These are phyloP conservation scores for Bujurquina vittata DNA, from an alignment of 2,113 vertebrate genomes.

Conservation along the genomic window DNA sequence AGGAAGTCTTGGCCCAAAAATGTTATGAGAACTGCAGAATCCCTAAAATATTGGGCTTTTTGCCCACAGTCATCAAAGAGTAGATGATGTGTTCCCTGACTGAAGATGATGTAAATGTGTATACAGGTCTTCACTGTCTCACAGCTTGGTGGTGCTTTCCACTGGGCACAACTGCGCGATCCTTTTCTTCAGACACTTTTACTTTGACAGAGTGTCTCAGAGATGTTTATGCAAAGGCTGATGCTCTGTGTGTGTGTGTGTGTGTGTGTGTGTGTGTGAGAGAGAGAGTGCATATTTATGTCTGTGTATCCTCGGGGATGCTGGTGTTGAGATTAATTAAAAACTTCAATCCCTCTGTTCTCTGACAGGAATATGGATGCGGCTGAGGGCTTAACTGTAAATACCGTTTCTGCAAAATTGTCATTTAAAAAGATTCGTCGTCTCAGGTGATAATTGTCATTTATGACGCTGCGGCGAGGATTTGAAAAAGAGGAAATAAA, in stretches of 20 bases:
- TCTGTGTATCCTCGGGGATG: not conserved
- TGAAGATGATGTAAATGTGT: not conserved
- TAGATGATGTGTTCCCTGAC: not conserved
- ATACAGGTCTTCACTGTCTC: not conserved
- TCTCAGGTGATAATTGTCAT: slow-evolving; percentile 29
- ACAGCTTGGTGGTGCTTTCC: not conserved
- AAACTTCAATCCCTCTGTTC: slow-evolving; percentile 54
- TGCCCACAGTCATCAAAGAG: not conserved
- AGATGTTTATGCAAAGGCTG: not conserved
- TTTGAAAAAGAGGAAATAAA: not conserved
- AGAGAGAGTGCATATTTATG: not conserved
- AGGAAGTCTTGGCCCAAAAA: not conserved
- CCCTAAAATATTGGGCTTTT: not conserved
- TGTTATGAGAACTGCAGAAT: not conserved
- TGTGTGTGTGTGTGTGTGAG: not conserved
- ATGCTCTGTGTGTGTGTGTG: not conserved
- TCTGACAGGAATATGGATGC: slow-evolving; percentile 55
- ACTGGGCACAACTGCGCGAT: not conserved
- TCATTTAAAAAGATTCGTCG: slow-evolving; percentile 29
- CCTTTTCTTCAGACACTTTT: not conserved
- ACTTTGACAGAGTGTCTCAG: slow-evolving; percentile 2
- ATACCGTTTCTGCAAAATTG: slow-evolving; percentile 40
- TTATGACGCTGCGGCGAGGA: not conserved
- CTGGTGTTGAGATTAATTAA: slow-evolving; percentile 66
- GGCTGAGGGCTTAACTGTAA: slow-evolving; percentile 45